Evolutionary conservation across 2,888 invertebrate genomes (phyloP), one percentile per base, ranked within the genome.

Genomic region (Sesamia inferens): DNA sequence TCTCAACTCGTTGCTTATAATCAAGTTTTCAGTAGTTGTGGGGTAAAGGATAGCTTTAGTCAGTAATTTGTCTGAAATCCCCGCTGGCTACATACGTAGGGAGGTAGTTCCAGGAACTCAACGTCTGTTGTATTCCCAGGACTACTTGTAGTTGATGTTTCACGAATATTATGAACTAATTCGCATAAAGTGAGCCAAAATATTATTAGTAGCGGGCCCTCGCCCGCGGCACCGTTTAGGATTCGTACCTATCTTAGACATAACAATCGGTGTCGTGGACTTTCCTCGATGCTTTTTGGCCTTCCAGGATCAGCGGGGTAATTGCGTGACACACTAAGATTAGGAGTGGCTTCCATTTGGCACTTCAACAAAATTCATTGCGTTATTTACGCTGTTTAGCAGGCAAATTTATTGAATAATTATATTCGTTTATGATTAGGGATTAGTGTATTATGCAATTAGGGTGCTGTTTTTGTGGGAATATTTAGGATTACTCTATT

Each of bases 21-120:
- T 88, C 87, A 84, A 85, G 87, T 90, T 88, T 85, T 83, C 85
- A 82, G 84, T 83, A 88, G 86, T 88, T 88, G 78, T 81, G 79
- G 74, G 77, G 82, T 85, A 81, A 86, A 86, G 88, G 87, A 89
- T 87, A 86, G 85, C 87, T 86, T 79, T 82, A 78, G 79, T 79
- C 80, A 79, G 86, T 85, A 85, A 88, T 87, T 89, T 87, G 83
- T 83, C 74, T 79, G 72, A 83, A 86, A 87, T 86, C 83, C 87
- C 90, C 88, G 78, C 85, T 81, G 90, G 88, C 88, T 78, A 78
- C 78, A 72, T 77, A 81, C 74, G 74, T 63, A 76, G 72, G 70
- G 82, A 83, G 76, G 78, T 68, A 76, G 63, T 78, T 78, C 82
- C 63, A 71, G 66, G 77, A 81, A 83, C 76, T 74, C 74, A 64